phyloP scores from a whole-genome alignment of 1,140 invertebrate species.

The Lepidurus apus region DNA sequence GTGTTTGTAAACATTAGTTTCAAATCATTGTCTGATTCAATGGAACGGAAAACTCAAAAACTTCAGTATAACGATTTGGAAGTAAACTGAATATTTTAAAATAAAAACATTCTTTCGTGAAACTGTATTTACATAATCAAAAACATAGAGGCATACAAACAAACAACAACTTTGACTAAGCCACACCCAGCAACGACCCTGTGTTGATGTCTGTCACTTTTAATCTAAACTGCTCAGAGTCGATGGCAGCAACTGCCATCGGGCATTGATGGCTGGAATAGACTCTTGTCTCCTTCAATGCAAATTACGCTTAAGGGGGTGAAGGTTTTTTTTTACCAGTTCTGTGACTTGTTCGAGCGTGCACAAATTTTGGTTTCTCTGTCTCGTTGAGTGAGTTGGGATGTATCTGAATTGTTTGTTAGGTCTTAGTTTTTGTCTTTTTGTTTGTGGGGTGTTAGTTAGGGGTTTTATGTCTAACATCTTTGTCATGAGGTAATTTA shows the following conservation, averaged over 20 bases:
- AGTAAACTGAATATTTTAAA: too few relatives aligned
- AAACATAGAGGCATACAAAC: too few relatives aligned
- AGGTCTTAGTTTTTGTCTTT: neutral
- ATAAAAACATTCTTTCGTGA: too few relatives aligned
- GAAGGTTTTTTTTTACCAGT: neutral
- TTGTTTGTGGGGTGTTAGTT: neutral
- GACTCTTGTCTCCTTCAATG: neutral
- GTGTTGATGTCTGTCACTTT: neutral
- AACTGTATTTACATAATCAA: too few relatives aligned
- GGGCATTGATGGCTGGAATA: neutral
- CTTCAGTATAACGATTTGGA: too few relatives aligned
- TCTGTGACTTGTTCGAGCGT: constrained; percentile 10
- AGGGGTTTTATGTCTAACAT: neutral
- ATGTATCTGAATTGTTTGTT: neutral
- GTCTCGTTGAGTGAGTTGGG: neutral
- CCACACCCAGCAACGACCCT: neutral
- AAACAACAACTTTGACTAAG: too few relatives aligned
- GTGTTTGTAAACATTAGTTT: too few relatives aligned
- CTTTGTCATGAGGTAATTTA: constrained; percentile 1
- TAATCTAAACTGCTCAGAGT: too few relatives aligned
- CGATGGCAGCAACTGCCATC: neutral
- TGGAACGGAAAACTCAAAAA: too few relatives aligned
- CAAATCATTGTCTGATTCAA: too few relatives aligned
- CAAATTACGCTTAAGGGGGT: neutral
- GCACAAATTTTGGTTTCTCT: neutral